Conservation (phyloP, 1,140 invertebrate species). For the Hermetia illucens region DNA sequence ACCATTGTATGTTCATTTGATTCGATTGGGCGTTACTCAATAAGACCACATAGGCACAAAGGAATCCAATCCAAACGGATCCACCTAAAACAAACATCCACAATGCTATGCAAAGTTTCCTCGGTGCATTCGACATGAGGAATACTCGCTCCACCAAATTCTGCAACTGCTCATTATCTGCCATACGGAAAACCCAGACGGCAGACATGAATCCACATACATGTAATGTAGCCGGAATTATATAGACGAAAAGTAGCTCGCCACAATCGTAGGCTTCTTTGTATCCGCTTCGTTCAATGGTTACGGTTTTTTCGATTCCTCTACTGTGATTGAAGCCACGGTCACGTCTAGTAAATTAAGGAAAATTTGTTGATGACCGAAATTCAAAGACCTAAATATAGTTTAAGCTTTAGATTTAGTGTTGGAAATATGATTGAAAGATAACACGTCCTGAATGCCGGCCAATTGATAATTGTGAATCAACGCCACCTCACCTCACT, state of each 20-base stretch:
- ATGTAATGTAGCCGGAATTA: conserved; percentile 64
- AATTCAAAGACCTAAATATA: too few relatives aligned
- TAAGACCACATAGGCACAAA: conserved; percentile 4
- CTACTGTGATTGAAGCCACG: too few relatives aligned
- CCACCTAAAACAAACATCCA: conserved; percentile 56
- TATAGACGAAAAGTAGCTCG: conserved; percentile 56
- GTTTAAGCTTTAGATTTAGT: too few relatives aligned
- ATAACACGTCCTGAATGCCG: too few relatives aligned
- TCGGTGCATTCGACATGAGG: conserved; percentile 34
- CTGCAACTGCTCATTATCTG: conserved; percentile 75
- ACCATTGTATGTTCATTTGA: too few relatives aligned
- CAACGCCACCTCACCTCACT: too few relatives aligned
- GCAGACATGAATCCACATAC: conserved; percentile 62
- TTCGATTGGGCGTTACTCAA: conserved; percentile 6
- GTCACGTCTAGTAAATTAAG: too few relatives aligned
- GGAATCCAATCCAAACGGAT: conserved; percentile 12
- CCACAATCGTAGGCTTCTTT: conserved; percentile 33
- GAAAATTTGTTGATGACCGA: too few relatives aligned
- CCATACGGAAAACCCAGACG: conserved; percentile 60
- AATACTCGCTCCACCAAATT: conserved; percentile 77
- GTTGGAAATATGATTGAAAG: too few relatives aligned
- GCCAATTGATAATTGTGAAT: too few relatives aligned
- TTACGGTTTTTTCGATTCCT: conserved; percentile 31
- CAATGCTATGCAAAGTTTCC: conserved; percentile 45
- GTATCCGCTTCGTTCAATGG: conserved; percentile 36